Percentiles rank a stretch among this genome's conserved stretches.
Evolutionary conservation across 2,888 invertebrate genomes (phyloP).

Genomic region (Amaurobius ferox): DNA sequence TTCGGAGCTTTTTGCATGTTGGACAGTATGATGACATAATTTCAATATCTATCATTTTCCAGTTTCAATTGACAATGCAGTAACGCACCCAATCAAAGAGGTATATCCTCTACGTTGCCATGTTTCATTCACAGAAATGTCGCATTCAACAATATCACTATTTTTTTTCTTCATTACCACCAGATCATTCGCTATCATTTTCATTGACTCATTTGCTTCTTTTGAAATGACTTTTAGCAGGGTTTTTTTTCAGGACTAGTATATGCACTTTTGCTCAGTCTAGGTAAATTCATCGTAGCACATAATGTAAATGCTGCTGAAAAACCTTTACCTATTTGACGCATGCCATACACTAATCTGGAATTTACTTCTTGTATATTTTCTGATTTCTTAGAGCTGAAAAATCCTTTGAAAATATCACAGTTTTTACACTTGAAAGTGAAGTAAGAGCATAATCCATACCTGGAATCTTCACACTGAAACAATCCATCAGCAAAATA

Average conservation of each 20-base stretch:
- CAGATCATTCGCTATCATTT: slow-evolving; percentile 5
- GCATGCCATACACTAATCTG: slow-evolving; percentile 3
- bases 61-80: slow-evolving; percentile 16
- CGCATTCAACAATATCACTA: background rate
- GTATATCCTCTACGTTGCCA: slow-evolving; percentile 37
- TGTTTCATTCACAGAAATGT: slow-evolving; percentile 24
- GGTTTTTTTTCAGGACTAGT: slow-evolving; percentile 2
- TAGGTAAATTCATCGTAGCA: slow-evolving; percentile 12
- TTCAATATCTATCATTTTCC: slow-evolving; percentile 23
- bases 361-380: background rate
- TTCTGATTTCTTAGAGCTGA: background rate
- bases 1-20: background rate
- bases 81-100: slow-evolving; percentile 34
- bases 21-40: slow-evolving; percentile 27
- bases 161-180: no score
- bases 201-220: slow-evolving; percentile 20
- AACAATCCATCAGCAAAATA: background rate
- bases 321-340: slow-evolving; percentile 8
- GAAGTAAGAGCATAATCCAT: slow-evolving; percentile 23
- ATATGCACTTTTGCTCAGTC: background rate
- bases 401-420: background rate
- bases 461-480: slow-evolving; percentile 22
- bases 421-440: slow-evolving; percentile 4
- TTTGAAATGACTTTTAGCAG: background rate
- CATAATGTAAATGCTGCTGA: slow-evolving; percentile 21